phyloP scores from a whole-genome alignment of 2,113 vertebrate species.

The Mus pahari region DNA sequence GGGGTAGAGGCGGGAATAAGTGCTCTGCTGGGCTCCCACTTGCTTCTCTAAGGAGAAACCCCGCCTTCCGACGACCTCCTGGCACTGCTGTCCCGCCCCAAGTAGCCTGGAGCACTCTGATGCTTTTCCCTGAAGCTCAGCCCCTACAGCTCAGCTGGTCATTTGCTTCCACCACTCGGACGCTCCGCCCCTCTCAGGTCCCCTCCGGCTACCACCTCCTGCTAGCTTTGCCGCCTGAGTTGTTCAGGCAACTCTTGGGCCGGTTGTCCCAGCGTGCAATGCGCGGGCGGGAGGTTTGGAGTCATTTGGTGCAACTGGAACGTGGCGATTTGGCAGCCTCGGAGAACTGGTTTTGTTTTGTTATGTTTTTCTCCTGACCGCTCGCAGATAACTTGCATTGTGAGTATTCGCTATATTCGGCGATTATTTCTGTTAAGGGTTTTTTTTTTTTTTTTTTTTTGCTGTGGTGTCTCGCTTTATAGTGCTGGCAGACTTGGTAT shows the following conservation, averaged over 20 bases:
- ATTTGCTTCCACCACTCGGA: background rate
- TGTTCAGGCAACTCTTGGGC: too few species aligned
- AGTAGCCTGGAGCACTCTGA: background rate
- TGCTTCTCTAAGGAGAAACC: background rate
- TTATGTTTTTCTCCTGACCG: background rate
- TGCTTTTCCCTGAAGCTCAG: background rate
- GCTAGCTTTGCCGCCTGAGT: background rate
- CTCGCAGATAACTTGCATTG: background rate
- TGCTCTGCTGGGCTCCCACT: background rate
- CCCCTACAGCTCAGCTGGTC: background rate
- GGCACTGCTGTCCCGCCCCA: constrained; percentile 45
- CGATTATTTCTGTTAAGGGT: background rate
- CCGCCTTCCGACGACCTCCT: background rate
- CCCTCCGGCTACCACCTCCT: background rate
- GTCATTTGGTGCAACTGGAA: background rate
- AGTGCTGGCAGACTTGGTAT: background rate
- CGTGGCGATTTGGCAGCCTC: background rate
- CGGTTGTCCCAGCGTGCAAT: background rate
- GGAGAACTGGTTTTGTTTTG: background rate
- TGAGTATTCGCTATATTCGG: background rate
- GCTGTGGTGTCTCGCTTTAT: background rate
- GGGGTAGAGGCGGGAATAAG: constrained; percentile 41
- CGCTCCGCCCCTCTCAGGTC: background rate
- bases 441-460: background rate
- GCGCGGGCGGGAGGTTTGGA: constrained; percentile 75